Conservation (phyloP, 2,113 vertebrate genomes). For the Pogonocichla stellata region DNA sequence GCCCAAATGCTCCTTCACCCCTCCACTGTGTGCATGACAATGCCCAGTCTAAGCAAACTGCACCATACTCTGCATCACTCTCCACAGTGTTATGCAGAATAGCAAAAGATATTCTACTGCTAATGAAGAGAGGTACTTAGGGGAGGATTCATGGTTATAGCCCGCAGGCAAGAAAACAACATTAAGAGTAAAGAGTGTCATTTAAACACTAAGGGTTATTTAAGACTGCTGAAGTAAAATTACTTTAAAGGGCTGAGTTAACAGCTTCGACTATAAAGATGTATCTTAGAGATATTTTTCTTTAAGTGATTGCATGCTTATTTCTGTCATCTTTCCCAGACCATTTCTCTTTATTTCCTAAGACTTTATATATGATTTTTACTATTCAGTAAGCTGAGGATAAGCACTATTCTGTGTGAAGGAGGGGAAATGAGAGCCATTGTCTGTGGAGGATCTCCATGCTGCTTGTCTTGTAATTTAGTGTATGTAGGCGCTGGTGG, state of each 20-base stretch:
- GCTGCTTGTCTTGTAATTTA: background rate
- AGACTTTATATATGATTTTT: background rate
- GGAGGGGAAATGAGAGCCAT: background rate
- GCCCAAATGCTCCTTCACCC: background rate
- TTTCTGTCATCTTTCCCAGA: background rate
- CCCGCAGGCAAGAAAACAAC: background rate
- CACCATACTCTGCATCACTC: background rate
- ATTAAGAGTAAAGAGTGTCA: background rate
- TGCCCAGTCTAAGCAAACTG: background rate
- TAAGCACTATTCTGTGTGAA: accelerated
- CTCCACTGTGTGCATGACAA: background rate
- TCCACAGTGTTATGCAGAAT: background rate
- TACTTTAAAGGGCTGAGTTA: conserved; percentile 5
- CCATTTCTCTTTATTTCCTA: background rate
- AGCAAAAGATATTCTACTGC: background rate
- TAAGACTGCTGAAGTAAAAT: background rate
- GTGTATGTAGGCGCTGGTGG: background rate
- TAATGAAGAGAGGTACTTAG: background rate
- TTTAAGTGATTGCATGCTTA: background rate
- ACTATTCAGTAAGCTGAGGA: background rate
- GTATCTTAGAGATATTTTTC: background rate
- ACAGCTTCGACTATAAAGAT: background rate
- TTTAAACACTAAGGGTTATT: conserved; percentile 6
- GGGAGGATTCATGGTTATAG: conserved; percentile 1
- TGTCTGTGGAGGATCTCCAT: background rate